phyloP scores from a whole-genome alignment of 2,888 invertebrate genomes.

The Sceliomorpha sp. region DNA sequence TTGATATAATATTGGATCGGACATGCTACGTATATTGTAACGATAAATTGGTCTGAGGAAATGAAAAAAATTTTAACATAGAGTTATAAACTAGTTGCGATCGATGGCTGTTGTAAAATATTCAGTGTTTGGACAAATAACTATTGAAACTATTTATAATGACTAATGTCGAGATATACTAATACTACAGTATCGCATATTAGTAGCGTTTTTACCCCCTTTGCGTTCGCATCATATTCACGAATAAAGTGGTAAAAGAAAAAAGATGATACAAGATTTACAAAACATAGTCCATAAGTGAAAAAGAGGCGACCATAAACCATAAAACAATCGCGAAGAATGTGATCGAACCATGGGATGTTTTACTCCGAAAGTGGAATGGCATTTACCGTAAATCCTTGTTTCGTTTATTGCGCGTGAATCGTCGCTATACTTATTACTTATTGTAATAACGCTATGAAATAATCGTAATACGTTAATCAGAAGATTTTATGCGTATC shows the following conservation, averaged over 20 bases:
- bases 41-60: conserved; percentile 37
- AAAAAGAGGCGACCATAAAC: background rate
- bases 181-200: conserved; percentile 69
- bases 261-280: conserved; percentile 10
- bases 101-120: conserved; percentile 78
- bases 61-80: conserved; percentile 66
- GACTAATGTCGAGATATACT: conserved; percentile 69
- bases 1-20: conserved; percentile 77
- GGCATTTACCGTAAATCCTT: conserved; percentile 53
- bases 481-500: conserved; percentile 71
- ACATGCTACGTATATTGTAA: conserved; percentile 61
- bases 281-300: conserved; percentile 12
- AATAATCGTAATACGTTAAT: conserved; percentile 75
- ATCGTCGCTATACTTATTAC: conserved; percentile 70
- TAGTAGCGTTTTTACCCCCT: conserved; percentile 71
- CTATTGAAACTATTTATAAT: conserved; percentile 74
- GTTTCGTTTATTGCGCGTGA: conserved; percentile 63
- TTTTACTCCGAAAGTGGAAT: conserved; percentile 46
- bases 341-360: conserved; percentile 24
- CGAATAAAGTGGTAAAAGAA: conserved; percentile 47
- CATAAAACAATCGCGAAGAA: conserved; percentile 4
- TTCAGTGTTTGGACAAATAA: conserved; percentile 77
- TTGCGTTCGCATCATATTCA: conserved; percentile 69
- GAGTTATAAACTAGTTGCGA: conserved; percentile 73
- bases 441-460: conserved; percentile 69